Percentiles rank a stretch among this genome's conserved stretches.
phyloP scores from a whole-genome alignment of 2,888 invertebrate genomes.

The Thera britannica region DNA sequence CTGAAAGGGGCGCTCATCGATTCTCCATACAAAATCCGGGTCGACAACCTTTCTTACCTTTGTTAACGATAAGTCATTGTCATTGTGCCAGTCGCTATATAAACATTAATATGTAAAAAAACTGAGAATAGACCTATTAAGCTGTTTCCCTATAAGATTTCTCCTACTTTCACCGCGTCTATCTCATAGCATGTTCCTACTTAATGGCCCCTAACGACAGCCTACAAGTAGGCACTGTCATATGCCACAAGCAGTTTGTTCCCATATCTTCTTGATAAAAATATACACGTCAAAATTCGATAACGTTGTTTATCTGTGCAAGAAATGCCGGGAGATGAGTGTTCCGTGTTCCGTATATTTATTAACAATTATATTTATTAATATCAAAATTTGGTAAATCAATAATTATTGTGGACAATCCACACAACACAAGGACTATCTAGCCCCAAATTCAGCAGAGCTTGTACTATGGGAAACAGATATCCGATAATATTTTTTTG shows the following conservation, averaged over 20 bases:
- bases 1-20: too few species aligned
- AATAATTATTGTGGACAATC: too few species aligned
- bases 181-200: conserved; percentile 16
- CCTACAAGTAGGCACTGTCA: conserved; percentile 17
- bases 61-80: too few species aligned
- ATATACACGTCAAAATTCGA: conserved; percentile 36
- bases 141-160: conserved; percentile 1
- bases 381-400: not conserved
- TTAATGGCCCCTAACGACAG: conserved; percentile 38
- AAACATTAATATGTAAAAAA: too few species aligned
- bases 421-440: too few species aligned
- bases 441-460: too few species aligned
- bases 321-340: conserved; percentile 10
- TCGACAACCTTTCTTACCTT: too few species aligned
- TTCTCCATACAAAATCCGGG: too few species aligned
- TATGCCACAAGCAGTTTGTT: conserved; percentile 32
- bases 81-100: too few species aligned
- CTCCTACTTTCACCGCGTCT: conserved; percentile 30
- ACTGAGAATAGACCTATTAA: not conserved
- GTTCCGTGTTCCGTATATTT: conserved; percentile 25
- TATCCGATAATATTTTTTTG: too few species aligned
- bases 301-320: conserved; percentile 30
- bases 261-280: conserved; percentile 34
- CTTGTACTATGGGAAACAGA: too few species aligned
- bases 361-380: not conserved